Conservation (phyloP, 1,140 invertebrate species). For the Drosophila kepulauana region DNA sequence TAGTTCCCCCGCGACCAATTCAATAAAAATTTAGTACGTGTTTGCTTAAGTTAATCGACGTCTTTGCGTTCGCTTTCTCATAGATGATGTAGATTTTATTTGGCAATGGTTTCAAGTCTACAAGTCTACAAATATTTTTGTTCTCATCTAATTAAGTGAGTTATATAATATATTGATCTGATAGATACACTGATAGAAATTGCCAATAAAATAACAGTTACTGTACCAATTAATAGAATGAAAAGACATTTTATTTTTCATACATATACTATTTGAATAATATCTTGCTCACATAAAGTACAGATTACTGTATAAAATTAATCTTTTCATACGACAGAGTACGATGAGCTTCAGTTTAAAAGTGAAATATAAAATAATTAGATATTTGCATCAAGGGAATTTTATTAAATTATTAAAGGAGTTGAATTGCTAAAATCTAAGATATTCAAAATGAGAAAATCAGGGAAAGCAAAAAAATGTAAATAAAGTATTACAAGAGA, state of each 20-base stretch:
- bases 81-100: neutral
- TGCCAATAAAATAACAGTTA: neutral
- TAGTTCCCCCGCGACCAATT: conserved; percentile 28
- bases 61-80: conserved; percentile 1
- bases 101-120: conserved; percentile 4
- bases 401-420: neutral
- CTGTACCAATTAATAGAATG: neutral
- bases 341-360: neutral
- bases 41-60: conserved; percentile 46
- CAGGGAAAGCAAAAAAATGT: neutral
- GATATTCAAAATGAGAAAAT: no score
- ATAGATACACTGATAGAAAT: neutral
- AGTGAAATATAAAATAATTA: neutral
- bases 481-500: neutral
- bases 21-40: conserved; percentile 49
- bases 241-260: neutral
- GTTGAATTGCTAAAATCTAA: no score
- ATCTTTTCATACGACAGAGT: neutral
- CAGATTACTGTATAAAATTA: no score
- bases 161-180: conserved; percentile 6
- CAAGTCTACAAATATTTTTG: neutral
- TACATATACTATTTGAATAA: no score
- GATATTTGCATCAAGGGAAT: conserved; percentile 6
- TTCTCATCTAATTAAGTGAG: neutral
- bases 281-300: no score